Base-by-base conservation (phyloP, 2,888 invertebrate genomes). In the Darwinula stevensoni region DNA sequence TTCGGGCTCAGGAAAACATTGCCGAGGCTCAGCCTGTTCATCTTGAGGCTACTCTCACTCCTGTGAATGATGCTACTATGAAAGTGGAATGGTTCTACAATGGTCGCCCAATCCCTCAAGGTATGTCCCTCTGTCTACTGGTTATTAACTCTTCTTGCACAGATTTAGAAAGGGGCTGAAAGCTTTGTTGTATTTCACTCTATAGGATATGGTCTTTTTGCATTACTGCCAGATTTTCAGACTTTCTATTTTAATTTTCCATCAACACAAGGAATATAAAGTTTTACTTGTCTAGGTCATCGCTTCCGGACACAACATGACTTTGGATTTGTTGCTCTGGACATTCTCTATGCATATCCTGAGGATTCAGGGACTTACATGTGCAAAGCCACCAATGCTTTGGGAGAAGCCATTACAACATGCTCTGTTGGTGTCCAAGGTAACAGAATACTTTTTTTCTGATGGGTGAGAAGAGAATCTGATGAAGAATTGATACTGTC, bases 21-120 rank as follows among this genome's bases (percentile, higher is more conserved):
- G 61, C 70, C 9, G 88, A 91, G 56, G 84, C 84, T 14, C 62
- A 64, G 36, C 72, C 72, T 33, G 74, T 80, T 35, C 88, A 88
- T 51, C 57, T 91, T 42, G 88, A 88, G 55, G 84, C 84, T 1
- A 86, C 86, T 4, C 57, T 97, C 17, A 80, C 84, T 1, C 97
- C 97, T 0, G 78, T 91, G 22, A 88, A 91, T 45, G 97, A 97
- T 52, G 86, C 94, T 3, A 84, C 84, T 5, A 91, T 97, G 91
- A 69, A 71, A 41, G 84, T 97, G 6, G 91, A 94, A 56, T 97
- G 94, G 97, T 88, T 67, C 56, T 74, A 80, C 51, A 82, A 97
- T 53, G 91, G 86, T 32, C 63, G 70, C 44, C 86, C 88, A 3
- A 67, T 97, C 43, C 73, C 74, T 45, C 72, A 73, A 47, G 80